Conservation (phyloP, 2,888 invertebrate species). For the Dryobota labecula region DNA sequence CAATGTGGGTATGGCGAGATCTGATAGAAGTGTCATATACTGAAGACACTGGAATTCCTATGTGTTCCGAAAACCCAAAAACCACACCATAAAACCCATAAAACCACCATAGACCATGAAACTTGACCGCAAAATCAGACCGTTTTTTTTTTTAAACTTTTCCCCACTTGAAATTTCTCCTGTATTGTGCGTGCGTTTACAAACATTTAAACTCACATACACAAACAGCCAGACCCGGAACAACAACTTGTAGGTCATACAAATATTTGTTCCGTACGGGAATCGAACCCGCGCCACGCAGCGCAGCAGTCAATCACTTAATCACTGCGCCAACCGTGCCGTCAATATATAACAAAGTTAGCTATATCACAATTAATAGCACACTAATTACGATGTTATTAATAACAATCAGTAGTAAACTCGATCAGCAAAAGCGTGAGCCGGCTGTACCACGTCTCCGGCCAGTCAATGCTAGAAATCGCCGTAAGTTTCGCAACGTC, state of each 20-base stretch:
- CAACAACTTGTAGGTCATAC: no score
- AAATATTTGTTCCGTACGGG: no score
- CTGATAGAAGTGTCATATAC: not conserved
- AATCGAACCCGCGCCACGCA: no score
- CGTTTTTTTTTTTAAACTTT: no score
- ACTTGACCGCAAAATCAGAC: not conserved
- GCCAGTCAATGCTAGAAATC: constrained; percentile 56
- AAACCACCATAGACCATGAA: not conserved
- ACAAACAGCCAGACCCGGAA: no score
- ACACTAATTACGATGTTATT: constrained; percentile 9
- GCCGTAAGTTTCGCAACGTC: constrained; percentile 52
- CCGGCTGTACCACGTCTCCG: constrained; percentile 44
- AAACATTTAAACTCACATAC: no score
- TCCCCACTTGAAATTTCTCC: no score
- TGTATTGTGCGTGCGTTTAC: no score
- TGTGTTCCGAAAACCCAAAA: not conserved
- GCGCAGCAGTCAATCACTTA: no score
- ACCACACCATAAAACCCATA: no score
- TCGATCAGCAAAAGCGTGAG: constrained; percentile 19
- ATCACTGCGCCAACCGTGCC: no score
- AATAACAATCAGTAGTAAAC: constrained; percentile 24
- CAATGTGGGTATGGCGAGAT: not conserved
- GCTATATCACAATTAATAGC: constrained; percentile 19
- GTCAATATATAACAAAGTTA: constrained; percentile 7
- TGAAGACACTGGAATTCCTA: not conserved